Conservation (phyloP, 2,113 vertebrate genomes). For the Sinosuthora webbiana region DNA sequence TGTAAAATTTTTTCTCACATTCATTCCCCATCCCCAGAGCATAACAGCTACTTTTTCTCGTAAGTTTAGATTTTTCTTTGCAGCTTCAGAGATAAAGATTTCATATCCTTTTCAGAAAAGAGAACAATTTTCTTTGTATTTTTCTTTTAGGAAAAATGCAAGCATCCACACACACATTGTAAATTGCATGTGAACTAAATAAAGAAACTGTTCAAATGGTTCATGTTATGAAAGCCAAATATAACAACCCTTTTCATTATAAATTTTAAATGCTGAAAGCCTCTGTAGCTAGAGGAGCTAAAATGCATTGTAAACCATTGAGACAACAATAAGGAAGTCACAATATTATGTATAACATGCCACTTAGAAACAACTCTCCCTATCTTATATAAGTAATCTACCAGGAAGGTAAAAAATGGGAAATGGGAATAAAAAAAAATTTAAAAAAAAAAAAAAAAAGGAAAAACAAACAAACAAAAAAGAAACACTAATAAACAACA, state of each 20-base stretch:
- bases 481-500: background rate
- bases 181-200: background rate
- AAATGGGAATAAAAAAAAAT: background rate
- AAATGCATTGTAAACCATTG: background rate
- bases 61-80: background rate
- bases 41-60: background rate
- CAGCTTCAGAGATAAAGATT: background rate
- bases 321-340: background rate
- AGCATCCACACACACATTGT: background rate
- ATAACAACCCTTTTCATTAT: background rate
- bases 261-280: background rate
- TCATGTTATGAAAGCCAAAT: conserved; percentile 23
- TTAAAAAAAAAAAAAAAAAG: background rate
- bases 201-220: background rate
- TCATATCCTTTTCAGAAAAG: background rate
- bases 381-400: background rate
- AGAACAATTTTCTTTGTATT: background rate
- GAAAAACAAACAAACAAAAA: background rate
- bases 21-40: background rate
- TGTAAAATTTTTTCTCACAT: background rate
- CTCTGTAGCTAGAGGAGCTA: background rate
- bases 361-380: background rate
- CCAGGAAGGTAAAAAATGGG: background rate
- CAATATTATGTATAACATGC: background rate
- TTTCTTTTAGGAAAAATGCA: background rate